A percentile compares a stretch with the other conserved stretches of the same genome.
These are phyloP conservation scores for Ellobius talpinus DNA, from an alignment of 2,113 vertebrate species.

Conservation along the genomic window DNA sequence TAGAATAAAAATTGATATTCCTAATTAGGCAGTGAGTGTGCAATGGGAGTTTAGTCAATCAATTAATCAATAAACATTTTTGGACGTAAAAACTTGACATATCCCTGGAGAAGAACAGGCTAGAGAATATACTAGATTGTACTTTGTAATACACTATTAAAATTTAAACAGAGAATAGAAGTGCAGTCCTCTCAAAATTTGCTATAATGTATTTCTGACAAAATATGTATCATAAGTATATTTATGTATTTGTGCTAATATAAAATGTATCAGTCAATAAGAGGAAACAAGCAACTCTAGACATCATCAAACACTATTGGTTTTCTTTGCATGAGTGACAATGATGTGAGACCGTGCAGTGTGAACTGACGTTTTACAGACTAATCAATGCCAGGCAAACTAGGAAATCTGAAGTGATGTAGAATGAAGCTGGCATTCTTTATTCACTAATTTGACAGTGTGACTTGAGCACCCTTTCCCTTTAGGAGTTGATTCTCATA, in stretches of 20 bases:
- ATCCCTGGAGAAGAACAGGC: background rate
- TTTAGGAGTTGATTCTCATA: background rate
- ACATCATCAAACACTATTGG: slow-evolving; percentile 14
- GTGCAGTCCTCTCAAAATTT: background rate
- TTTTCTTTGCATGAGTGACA: slow-evolving; percentile 29
- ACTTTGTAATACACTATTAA: background rate
- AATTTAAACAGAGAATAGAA: background rate
- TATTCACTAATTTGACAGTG: slow-evolving; percentile 37
- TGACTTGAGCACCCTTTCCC: background rate
- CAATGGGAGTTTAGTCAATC: background rate
- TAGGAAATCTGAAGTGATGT: background rate
- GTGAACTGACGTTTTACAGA: slow-evolving; percentile 10
- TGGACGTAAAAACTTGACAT: background rate
- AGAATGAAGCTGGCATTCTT: background rate
- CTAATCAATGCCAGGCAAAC: slow-evolving; percentile 20
- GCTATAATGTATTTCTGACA: background rate
- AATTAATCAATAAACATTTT: background rate
- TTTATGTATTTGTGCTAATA: background rate
- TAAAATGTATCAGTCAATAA: background rate
- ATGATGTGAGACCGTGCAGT: background rate
- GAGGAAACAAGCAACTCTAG: slow-evolving; percentile 6
- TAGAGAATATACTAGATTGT: no score
- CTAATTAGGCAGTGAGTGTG: background rate
- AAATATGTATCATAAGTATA: background rate
- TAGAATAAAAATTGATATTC: slow-evolving; percentile 30